These are phyloP conservation scores for Cheilosia soror DNA, from an alignment of 2,888 invertebrate species.

Conservation along the genomic window DNA sequence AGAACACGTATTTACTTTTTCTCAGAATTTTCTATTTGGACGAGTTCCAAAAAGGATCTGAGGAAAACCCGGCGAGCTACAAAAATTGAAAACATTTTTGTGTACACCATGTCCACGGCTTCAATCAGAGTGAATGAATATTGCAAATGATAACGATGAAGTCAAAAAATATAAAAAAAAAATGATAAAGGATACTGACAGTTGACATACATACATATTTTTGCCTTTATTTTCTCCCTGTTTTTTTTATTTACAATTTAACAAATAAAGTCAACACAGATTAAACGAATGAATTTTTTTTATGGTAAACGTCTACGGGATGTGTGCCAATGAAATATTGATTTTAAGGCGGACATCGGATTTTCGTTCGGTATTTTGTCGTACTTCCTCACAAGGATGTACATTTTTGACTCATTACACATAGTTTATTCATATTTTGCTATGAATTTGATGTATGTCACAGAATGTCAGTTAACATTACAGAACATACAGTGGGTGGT, in stretches of 20 bases:
- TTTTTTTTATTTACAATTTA: constrained; percentile 12
- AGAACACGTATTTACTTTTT: constrained; percentile 50
- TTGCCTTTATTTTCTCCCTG: neutral
- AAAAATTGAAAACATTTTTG: constrained; percentile 1
- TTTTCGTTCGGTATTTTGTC: neutral
- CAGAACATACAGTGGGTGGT: neutral
- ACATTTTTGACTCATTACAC: constrained; percentile 8
- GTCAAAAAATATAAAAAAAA: neutral
- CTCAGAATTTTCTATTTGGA: constrained; percentile 48
- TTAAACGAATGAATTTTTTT: neutral
- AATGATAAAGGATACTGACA: neutral
- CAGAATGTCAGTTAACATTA: constrained; percentile 6
- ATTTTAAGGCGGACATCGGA: neutral
- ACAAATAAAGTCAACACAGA: neutral
- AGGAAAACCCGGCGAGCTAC: neutral
- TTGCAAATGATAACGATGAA: neutral
- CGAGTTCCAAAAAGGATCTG: constrained; percentile 40
- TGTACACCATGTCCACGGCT: constrained; percentile 20
- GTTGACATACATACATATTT: neutral
- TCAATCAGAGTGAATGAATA: constrained; percentile 36
- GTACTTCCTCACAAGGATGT: neutral
- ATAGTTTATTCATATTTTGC: constrained; percentile 6
- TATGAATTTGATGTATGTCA: constrained; percentile 37
- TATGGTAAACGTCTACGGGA: neutral
- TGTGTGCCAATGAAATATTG: constrained; percentile 18